Evolutionary conservation across 2,888 invertebrate species (phyloP), one percentile per base, ranked within the genome.

Genomic region (Cactoblastis cactorum): DNA sequence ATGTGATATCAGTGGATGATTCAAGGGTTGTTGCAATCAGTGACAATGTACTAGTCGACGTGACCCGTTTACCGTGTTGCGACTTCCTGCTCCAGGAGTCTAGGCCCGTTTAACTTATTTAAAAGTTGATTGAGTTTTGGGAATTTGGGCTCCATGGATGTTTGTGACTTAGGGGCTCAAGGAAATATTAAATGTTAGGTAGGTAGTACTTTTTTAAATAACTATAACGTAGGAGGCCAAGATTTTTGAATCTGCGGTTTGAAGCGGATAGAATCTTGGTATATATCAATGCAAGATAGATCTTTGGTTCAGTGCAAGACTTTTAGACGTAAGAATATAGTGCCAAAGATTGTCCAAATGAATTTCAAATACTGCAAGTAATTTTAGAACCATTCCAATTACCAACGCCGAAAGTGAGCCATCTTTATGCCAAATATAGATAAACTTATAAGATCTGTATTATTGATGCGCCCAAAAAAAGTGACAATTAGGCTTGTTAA

Each of bases 331-430:
- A 87, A 84, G 81, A 67, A 77, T 80, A 78, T 83, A 80, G 88
- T 89, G 88, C 88, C 88, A 89, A 89, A 89, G 88, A 87, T 80
- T 77, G 78, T 88, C 87, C 88, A 88, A 88, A 88, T 83, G 77
- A 77, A 71, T 68, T 71, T 70, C 69, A 73, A 69, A 74, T 76
- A 74, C 74, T 75, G 75, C 74, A 73, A 70, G 68, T 75, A 69
- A 77, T 76, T 62, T 77, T 73, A 73, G 71, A 75, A 79, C 73
- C 86, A 85, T 87, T 87, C 87, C 87, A 83, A 67, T 74, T 69
- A 63, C 69, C 65, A 63, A 69, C 69, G 52, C 59, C 58, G 58
- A 53, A 58, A 65, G 69, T 70, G 71, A 77, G 83, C 84, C 83
- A 84, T 85, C n/a, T 74, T 67, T 73, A 83, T 80, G 80, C 85